A percentile compares a stretch with the other conserved stretches of the same genome.
phyloP scores from a whole-genome alignment of 2,113 vertebrate species.

The Hystrix cristata region DNA sequence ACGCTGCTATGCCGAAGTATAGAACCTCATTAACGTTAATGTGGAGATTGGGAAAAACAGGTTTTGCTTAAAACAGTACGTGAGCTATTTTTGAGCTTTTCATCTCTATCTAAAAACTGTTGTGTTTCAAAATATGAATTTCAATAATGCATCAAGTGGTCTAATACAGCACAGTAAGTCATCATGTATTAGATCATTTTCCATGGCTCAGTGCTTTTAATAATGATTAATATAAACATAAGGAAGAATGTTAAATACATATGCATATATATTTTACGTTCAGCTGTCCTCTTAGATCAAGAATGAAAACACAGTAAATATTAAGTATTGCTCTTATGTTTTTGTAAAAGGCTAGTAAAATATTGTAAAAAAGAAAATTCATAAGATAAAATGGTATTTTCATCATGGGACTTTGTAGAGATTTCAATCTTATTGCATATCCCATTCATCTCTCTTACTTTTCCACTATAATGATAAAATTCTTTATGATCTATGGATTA shows the following conservation, averaged over 20 bases:
- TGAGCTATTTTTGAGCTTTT: conserved; percentile 47
- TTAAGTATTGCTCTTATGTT: background rate
- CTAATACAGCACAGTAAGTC: conserved; percentile 58
- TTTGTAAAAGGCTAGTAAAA: background rate
- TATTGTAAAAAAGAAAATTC: conserved; percentile 48
- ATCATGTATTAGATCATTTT: conserved; percentile 57
- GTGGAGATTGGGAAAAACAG: background rate
- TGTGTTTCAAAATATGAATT: conserved; percentile 53
- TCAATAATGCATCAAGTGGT: conserved; percentile 49
- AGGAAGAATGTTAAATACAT: conserved; percentile 45
- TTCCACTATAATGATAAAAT: conserved; percentile 69
- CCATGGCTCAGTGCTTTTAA: conserved; percentile 46
- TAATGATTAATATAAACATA: conserved; percentile 55
- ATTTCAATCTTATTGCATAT: conserved; percentile 39
- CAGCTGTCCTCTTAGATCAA: background rate
- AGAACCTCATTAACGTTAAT: background rate
- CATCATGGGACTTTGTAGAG: conserved; percentile 49
- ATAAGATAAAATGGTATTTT: conserved; percentile 15
- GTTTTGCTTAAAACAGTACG: background rate
- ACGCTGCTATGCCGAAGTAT: background rate
- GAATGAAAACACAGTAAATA: conserved; percentile 46
- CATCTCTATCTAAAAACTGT: conserved; percentile 40
- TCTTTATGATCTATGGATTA: conserved; percentile 75
- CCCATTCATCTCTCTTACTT: conserved; percentile 61
- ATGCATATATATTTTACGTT: background rate